Evolutionary conservation across 30 jellyfish, hydroid and myxozoan genomes (phyloP), one percentile per base, ranked within the genome.

Genomic region (Chironex yamaguchii): DNA sequence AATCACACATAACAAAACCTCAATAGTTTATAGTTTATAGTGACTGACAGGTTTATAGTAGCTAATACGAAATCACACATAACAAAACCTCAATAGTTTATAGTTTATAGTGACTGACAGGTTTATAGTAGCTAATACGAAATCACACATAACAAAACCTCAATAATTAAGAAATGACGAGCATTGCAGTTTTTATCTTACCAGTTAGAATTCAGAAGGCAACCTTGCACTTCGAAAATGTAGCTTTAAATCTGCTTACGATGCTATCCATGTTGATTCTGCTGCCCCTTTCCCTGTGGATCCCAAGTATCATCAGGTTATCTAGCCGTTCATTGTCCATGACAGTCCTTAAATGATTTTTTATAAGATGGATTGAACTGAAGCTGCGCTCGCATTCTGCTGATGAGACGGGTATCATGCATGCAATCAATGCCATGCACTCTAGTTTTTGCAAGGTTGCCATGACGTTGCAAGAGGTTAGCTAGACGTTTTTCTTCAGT

Each of bases 261-360:
- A 75, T 24, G 33, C 62, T 67, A 67, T 67, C 81, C 2, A 71
- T 20, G 26, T 67, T 30, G 25, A 67, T 62, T 13, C 33, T 32
- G 36, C 79, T 75, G 58, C 79, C 88, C 53, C 62, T 75, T 4
- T 49, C 79, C 32, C 88, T 33, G 79, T 75, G 88, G 33, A 75
- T 75, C 23, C 88, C 88, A 49, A 75, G 88, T 62, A 52, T 29
- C 88, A 75, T 49, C 2, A 51, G 88, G 53, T 76, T 52, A 75
- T 75, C 88, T 49, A 72, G 29, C 3, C 77, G 48, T 49, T 72
- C 86, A 14, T 12, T 76, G 30, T 75, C 53, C 88, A 75, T 42
- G 62, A 75, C 22, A 34, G 86, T 36, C 22, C 58, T 33, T 50
- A 75, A 36, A 52, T 4, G 24, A 36, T 50, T 71, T 49, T 42